A percentile compares a stretch with the other conserved stretches of the same genome.
phyloP scores from a whole-genome alignment of 2,888 invertebrate species.

The Stratiomys singularior region DNA sequence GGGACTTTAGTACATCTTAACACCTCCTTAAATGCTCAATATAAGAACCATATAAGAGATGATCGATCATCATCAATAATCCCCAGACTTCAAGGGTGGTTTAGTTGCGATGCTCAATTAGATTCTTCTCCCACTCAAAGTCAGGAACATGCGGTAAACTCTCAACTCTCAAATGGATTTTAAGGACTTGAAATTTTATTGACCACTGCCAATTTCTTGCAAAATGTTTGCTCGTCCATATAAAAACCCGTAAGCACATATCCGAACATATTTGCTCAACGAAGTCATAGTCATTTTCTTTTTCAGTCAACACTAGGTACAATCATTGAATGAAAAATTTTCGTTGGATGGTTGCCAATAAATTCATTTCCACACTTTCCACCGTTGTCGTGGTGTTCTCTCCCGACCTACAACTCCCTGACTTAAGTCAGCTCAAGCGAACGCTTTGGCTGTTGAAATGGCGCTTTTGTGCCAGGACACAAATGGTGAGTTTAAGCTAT shows the following conservation, averaged over 20 bases:
- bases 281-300: neutral
- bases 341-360: neutral
- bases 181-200: too few relatives aligned
- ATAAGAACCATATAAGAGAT: neutral
- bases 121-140: neutral
- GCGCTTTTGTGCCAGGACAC: neutral
- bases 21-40: neutral
- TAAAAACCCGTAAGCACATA: too few relatives aligned
- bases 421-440: neutral
- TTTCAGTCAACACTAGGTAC: neutral
- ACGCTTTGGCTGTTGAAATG: neutral
- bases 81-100: neutral
- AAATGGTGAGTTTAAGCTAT: neutral
- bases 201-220: too few relatives aligned
- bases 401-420: neutral
- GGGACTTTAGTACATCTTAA: neutral
- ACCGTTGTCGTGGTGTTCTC: neutral
- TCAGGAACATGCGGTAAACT: neutral
- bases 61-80: conserved; percentile 38
- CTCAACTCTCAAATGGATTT: neutral
- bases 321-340: neutral
- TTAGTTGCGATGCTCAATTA: conserved; percentile 12
- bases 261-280: too few relatives aligned
- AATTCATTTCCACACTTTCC: conserved; percentile 1
- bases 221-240: too few relatives aligned